Conservation (phyloP, 2,888 invertebrate genomes). For the Charanyca ferruginea region DNA sequence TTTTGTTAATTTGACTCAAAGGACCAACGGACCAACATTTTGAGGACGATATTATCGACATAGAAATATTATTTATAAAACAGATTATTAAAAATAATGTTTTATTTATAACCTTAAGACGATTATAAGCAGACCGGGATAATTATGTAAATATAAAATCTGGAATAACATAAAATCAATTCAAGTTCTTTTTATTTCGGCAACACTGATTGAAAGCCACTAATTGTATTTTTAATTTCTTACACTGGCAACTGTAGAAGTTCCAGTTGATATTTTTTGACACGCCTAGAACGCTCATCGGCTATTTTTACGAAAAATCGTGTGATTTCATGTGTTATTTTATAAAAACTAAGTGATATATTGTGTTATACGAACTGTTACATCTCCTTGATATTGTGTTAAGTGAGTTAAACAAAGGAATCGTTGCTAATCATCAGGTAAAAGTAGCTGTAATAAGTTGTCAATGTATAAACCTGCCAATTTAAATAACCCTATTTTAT, state of each 20-base stretch:
- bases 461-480: slow-evolving; percentile 49
- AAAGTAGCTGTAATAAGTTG: slow-evolving; percentile 47
- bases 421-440: slow-evolving; percentile 50
- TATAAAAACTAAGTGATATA: slow-evolving; percentile 48
- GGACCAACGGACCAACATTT: no score
- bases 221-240: not conserved
- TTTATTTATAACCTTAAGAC: no score
- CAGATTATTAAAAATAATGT: no score
- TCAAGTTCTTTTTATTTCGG: not conserved
- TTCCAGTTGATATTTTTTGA: slow-evolving; percentile 57
- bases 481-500: slow-evolving; percentile 10
- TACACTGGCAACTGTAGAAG: slow-evolving; percentile 24
- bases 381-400: slow-evolving; percentile 11
- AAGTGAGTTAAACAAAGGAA: slow-evolving; percentile 26
- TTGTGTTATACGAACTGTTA: slow-evolving; percentile 24
- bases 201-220: not conserved
- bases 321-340: slow-evolving; percentile 45
- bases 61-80: no score
- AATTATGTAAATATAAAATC: no score
- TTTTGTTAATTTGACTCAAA: no score
- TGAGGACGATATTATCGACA: no score
- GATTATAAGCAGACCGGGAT: no score
- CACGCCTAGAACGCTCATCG: slow-evolving; percentile 53
- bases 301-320: slow-evolving; percentile 31
- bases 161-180: not conserved